A percentile compares a stretch with the other conserved stretches of the same genome.
These are phyloP conservation scores for Choloepus didactylus DNA, from an alignment of 2,797 vertebrate genomes.

Conservation along the genomic window DNA sequence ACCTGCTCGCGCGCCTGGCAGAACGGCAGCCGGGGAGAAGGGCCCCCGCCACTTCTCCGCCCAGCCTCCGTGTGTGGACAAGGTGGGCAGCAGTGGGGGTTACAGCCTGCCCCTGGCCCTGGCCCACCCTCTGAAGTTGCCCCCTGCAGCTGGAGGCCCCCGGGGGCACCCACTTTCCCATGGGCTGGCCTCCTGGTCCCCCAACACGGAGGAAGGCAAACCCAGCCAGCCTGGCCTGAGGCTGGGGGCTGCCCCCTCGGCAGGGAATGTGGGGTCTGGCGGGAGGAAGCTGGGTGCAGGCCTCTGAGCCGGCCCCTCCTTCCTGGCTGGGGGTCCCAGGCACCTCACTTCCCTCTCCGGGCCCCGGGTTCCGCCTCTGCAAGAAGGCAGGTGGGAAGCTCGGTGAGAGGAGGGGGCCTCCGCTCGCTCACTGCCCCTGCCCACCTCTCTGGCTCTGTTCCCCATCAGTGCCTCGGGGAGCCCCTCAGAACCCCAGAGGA, in stretches of 20 bases:
- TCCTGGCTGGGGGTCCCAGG: rapidly evolving
- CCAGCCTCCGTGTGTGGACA: background rate
- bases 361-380: background rate
- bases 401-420: background rate
- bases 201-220: background rate
- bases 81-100: background rate
- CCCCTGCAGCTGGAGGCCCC: background rate
- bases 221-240: background rate
- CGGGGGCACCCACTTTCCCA: background rate
- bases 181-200: background rate
- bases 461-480: background rate
- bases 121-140: background rate
- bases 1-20: conserved; percentile 74
- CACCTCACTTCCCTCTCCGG: rapidly evolving
- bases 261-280: background rate
- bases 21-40: conserved; percentile 75
- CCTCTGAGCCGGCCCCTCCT: rapidly evolving
- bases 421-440: rapidly evolving
- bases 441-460: rapidly evolving
- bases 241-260: rapidly evolving
- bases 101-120: rapidly evolving
- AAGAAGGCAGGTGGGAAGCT: background rate
- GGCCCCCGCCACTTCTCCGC: conserved; percentile 5
- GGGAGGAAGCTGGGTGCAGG: rapidly evolving
- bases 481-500: rapidly evolving